These are phyloP conservation scores for Seladonia tumulorum DNA, from an alignment of 2,888 invertebrate species.

Conservation along the genomic window DNA sequence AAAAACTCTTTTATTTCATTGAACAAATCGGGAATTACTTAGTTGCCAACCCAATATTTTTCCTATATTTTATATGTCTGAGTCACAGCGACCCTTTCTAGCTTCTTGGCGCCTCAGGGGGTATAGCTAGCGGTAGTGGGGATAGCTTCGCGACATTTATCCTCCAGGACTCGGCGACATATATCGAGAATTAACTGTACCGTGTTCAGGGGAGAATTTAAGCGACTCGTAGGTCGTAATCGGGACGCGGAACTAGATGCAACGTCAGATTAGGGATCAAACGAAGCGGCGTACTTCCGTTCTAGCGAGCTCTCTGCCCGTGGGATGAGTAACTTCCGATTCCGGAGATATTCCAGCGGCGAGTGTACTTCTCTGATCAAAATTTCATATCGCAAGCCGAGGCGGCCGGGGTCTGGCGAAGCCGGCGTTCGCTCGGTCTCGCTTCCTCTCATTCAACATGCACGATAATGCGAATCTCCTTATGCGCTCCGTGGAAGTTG, in stretches of 20 bases:
- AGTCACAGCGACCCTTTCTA: too few relatives aligned
- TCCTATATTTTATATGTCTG: too few relatives aligned
- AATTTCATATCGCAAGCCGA: slow-evolving; percentile 72
- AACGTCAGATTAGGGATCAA: slow-evolving; percentile 26
- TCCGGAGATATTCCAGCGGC: slow-evolving; percentile 55
- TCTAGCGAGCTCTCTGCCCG: slow-evolving; percentile 29
- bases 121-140: too few relatives aligned
- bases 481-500: slow-evolving; percentile 68
- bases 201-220: neutral
- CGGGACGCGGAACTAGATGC: neutral
- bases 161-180: too few relatives aligned
- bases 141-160: too few relatives aligned
- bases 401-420: neutral
- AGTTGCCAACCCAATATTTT: too few relatives aligned
- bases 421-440: slow-evolving; percentile 25
- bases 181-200: neutral
- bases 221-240: neutral
- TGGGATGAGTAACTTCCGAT: slow-evolving; percentile 58
- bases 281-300: slow-evolving; percentile 20
- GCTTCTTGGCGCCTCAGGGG: too few relatives aligned
- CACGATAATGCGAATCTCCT: slow-evolving; percentile 78
- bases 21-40: too few relatives aligned
- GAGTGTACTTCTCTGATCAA: slow-evolving; percentile 70
- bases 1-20: too few relatives aligned
- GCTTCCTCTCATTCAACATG: slow-evolving; percentile 70